Base-by-base conservation (phyloP, 1,140 invertebrate species). In the Drosophila yakuba region DNA sequence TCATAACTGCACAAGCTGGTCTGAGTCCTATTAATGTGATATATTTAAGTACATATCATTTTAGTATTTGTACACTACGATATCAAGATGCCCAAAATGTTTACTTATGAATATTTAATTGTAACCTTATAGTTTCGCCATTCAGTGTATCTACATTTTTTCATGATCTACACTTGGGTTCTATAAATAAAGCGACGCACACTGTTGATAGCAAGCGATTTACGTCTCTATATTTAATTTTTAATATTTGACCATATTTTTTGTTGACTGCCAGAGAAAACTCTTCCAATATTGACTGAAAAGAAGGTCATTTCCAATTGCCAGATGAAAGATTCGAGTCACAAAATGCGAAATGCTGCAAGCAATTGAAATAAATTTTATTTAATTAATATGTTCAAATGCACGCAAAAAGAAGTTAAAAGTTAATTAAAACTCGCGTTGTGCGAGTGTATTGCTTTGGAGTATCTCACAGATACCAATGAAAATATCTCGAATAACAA, bases 151-250 rank as follows among this genome's bases (percentile, higher is more conserved):
- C 8, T 25, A 25, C 39, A 60, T 45, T 61, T 47, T 63, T 38
- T 38, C 41, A 47, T 39, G 25, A 55, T 43, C 39, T 50, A 57
- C 15, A 47, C 15, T 75, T 17, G 50, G 55, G 6, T 57, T 71
- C 67, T 69, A 78, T 50, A 75, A 86, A 86, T 71, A 78, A 62
- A 60, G 38, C 61, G 8, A 66, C 51, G 48, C 73, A 51, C 36
- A 41, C 8, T 23, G 56, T 66, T 82, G 74, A 82, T 82, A 82
- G 71, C 74, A 44, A 41, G 44, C 35, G 41, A 56, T 63, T 55
- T 50, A 43, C 72, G 44, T 66, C 62, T 61, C 63, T 52, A 47
- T 56, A 51, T 50, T 76, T 56, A 10, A 51, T 45, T 56, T 60
- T 60, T 61, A 77, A 44, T 75, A 67, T 76, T 75, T 76, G 41